Base-by-base conservation (phyloP, 1,140 invertebrate genomes). In the Nasonia longicornis region DNA sequence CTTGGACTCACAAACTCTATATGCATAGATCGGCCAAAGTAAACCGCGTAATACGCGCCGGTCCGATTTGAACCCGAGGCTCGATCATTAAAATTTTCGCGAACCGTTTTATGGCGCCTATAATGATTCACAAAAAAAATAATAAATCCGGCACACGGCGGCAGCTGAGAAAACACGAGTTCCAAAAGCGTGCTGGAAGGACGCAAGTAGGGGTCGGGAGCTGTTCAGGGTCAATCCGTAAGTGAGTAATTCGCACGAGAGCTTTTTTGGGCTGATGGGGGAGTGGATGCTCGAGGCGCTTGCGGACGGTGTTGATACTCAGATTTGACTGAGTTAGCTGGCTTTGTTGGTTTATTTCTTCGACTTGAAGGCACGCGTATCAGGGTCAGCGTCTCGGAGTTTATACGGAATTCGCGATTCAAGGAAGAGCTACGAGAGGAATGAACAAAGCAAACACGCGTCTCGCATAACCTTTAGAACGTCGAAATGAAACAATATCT, bases 121-220 rank as follows among this genome's bases (percentile, higher is more conserved):
- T 14, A 38, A 38, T 22, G 42, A 38, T n/a, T n/a, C 4, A n/a
- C 52, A n/a, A n/a, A 58, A 58, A 58, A 10, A 42, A 10, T 42
- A 58, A 58, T 58, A 58, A 58, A 58, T 58, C 52, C 20, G 6
- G 20, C 58, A 31, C 58, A 31, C 58, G 29, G 70, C 58, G 31
- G 58, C 78, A 80, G 58, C 78, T 74, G 78, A 48, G 58, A 80
- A 74, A 80, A 67, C 78, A 74, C 31, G 69, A 42, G 38, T 73
- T 74, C 52, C 52, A 58, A 16, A 58, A n/a, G 20, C 52, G 20
- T n/a, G 52, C 20, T 58, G 16, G 52, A 58, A 58, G 52, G 52
- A 58, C 16, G 20, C 16, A 20, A 20, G 52, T 26, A 1, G 52
- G 20, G 20, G 52, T 58, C 16, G 52, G 6, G 0, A n/a, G 52